These are phyloP conservation scores for Polypedilum vanderplanki DNA, from an alignment of 1,140 invertebrate species.

Conservation along the genomic window DNA sequence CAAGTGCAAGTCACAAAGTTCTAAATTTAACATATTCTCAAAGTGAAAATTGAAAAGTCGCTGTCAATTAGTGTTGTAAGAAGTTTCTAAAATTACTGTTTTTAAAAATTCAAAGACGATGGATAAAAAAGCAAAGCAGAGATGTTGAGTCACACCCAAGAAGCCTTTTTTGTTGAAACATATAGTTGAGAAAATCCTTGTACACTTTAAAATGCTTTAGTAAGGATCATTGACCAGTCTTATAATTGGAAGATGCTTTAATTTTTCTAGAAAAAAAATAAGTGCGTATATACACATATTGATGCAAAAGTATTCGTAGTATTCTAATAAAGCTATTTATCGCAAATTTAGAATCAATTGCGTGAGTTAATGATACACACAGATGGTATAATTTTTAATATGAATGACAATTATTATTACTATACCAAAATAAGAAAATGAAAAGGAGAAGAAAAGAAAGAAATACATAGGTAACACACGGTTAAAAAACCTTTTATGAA, in stretches of 20 bases:
- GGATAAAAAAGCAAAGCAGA: neutral
- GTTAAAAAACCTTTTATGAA: too few relatives aligned
- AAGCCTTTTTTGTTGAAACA: neutral
- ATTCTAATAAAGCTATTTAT: neutral
- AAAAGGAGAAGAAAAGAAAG: too few relatives aligned
- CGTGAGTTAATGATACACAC: neutral
- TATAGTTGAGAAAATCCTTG: slow-evolving; percentile 2
- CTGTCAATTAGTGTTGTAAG: slow-evolving; percentile 27
- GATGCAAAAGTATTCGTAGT: neutral
- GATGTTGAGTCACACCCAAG: slow-evolving; percentile 23
- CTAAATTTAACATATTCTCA: slow-evolving; percentile 24
- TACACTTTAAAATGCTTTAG: neutral
- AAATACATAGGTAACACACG: too few relatives aligned
- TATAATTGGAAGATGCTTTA: too few relatives aligned
- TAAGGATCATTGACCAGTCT: neutral
- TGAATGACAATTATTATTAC: neutral
- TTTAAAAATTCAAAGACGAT: neutral
- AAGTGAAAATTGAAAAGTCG: slow-evolving; percentile 6
- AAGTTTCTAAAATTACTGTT: slow-evolving; percentile 20
- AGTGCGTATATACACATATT: neutral
- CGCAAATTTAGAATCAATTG: too few relatives aligned
- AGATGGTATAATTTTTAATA: neutral
- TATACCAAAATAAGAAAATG: neutral
- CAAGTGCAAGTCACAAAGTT: slow-evolving; percentile 11
- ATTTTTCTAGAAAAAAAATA: neutral